Evolutionary conservation across 2,113 vertebrate genomes (phyloP).

Genomic region (Ailuropoda melanoleuca): DNA sequence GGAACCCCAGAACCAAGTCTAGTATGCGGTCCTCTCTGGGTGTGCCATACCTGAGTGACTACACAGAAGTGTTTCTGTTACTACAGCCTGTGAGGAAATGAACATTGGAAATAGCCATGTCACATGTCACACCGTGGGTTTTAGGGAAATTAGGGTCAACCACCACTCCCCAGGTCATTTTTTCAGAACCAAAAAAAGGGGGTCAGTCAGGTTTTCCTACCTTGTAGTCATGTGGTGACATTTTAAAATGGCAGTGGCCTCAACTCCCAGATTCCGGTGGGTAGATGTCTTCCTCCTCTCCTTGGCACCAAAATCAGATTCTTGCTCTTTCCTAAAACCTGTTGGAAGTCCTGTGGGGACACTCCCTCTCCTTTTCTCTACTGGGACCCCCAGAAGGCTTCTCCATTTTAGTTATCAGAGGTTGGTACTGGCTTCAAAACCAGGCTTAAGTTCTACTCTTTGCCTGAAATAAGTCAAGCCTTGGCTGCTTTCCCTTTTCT

Average conservation of each 20-base stretch:
- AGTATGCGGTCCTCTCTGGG: neutral
- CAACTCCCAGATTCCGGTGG: neutral
- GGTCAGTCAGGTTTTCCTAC: neutral
- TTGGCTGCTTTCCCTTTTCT: neutral
- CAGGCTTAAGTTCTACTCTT: neutral
- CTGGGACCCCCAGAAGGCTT: neutral
- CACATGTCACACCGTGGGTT: neutral
- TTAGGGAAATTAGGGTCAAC: neutral
- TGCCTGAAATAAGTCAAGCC: neutral
- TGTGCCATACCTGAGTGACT: neutral
- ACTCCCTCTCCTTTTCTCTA: neutral
- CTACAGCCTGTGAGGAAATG: neutral
- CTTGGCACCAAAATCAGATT: neutral
- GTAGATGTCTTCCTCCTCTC: neutral
- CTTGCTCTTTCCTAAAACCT: slow-evolving; percentile 14
- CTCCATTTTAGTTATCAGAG: neutral
- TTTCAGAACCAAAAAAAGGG: neutral
- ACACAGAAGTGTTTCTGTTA: neutral
- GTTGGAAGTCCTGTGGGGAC: neutral
- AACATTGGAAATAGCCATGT: neutral
- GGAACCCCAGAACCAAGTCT: neutral
- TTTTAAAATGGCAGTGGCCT: neutral
- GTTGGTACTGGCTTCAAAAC: neutral
- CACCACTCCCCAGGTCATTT: neutral
- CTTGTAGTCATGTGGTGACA: neutral